Percentiles rank a stretch among this genome's conserved stretches.
These are phyloP conservation scores for Dascyllus trimaculatus DNA, from an alignment of 2,113 vertebrate genomes.

Conservation along the genomic window DNA sequence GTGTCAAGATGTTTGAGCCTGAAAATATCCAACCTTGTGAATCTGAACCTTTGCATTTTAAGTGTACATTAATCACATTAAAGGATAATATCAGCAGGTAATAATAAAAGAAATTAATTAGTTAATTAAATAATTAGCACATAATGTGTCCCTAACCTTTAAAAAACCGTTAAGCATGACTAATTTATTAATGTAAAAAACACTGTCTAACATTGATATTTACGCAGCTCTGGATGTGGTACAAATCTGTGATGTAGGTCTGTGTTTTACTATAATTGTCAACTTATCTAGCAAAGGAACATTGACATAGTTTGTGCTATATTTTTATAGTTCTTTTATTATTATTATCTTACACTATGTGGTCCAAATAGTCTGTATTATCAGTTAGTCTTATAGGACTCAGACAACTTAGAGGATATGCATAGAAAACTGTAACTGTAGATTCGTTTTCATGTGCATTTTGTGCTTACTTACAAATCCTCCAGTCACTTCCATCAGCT, in stretches of 20 bases:
- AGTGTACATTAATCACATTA: not conserved
- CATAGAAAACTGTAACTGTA: not conserved
- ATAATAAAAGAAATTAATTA: slow-evolving; percentile 2
- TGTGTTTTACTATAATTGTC: not conserved
- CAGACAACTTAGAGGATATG: not conserved
- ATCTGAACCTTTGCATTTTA: not conserved
- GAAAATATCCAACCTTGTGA: not conserved
- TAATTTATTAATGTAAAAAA: not conserved
- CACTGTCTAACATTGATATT: not conserved
- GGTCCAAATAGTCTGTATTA: not conserved
- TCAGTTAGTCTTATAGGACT: too few relatives aligned
- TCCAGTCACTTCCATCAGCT: slow-evolving; percentile 53
- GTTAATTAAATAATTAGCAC: not conserved
- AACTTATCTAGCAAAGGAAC: too few relatives aligned
- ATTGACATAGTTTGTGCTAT: too few relatives aligned
- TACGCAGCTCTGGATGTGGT: not conserved
- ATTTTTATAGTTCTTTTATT: too few relatives aligned
- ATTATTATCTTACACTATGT: not conserved
- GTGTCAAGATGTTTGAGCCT: not conserved
- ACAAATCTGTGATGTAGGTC: not conserved
- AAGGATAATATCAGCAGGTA: not conserved
- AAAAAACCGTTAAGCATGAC: not conserved
- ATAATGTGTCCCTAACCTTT: not conserved
- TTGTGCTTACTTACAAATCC: slow-evolving; percentile 73
- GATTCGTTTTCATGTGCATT: not conserved